phyloP scores from a whole-genome alignment of 2,888 invertebrate genomes.

The Mimas tiliae region DNA sequence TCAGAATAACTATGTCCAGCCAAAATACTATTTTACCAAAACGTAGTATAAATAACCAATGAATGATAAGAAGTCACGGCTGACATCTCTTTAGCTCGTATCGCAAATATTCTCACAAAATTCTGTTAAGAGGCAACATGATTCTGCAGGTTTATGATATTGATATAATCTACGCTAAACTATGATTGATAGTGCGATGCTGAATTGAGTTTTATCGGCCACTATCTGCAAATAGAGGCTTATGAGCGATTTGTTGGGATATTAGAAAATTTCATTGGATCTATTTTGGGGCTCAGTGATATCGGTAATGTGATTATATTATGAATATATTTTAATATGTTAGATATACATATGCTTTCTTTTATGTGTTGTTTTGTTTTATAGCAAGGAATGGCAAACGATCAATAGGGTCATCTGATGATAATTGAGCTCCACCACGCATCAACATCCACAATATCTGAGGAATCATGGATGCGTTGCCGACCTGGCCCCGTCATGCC shows the following conservation, averaged over 20 bases:
- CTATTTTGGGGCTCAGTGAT: neutral
- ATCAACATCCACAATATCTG: too few species aligned
- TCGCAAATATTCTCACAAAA: slow-evolving; percentile 54
- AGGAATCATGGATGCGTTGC: too few species aligned
- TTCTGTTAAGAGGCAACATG: slow-evolving; percentile 67
- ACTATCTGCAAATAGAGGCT: slow-evolving; percentile 56
- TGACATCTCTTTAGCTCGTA: slow-evolving; percentile 31
- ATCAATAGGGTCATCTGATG: too few species aligned
- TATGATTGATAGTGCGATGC: slow-evolving; percentile 79
- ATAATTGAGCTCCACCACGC: too few species aligned
- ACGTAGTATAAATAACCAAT: slow-evolving; percentile 1
- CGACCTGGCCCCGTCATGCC: too few species aligned
- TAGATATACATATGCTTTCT: neutral
- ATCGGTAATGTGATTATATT: neutral
- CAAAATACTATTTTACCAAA: neutral
- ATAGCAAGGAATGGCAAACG: too few species aligned
- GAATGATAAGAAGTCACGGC: slow-evolving; percentile 34
- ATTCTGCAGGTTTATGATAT: slow-evolving; percentile 74
- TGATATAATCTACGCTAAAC: slow-evolving; percentile 75
- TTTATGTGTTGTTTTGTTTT: too few species aligned
- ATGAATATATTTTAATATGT: neutral
- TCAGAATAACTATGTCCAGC: neutral
- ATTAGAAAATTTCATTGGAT: slow-evolving; percentile 55
- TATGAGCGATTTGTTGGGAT: slow-evolving; percentile 71
- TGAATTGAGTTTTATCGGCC: slow-evolving; percentile 70